A percentile compares a stretch with the other conserved stretches of the same genome.
These are phyloP conservation scores for Tylochromis polylepis DNA, from an alignment of 2,113 vertebrate species.

Conservation along the genomic window DNA sequence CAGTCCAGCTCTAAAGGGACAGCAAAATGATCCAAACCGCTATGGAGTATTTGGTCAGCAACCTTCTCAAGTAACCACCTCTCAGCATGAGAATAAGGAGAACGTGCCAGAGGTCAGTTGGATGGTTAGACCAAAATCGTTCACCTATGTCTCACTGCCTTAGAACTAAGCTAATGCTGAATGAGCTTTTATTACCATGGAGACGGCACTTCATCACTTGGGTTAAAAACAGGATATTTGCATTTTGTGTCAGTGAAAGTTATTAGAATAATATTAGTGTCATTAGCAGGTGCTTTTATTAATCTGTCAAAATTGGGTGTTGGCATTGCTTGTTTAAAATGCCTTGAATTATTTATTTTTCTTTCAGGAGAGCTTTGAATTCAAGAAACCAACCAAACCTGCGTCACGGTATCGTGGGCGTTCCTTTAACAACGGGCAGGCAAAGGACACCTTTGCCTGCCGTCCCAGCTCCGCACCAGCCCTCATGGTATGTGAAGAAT, in stretches of 20 bases:
- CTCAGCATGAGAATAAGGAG: constrained; percentile 80
- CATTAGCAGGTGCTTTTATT: background rate
- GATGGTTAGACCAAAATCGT: background rate
- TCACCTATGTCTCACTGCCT: background rate
- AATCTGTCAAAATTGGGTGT: background rate
- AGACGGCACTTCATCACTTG: background rate
- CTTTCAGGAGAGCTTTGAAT: constrained; percentile 86
- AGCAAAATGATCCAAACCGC: constrained; percentile 67
- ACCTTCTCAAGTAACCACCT: background rate
- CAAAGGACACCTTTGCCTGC: constrained; percentile 69
- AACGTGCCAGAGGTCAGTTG: constrained; percentile 77
- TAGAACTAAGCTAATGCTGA: background rate
- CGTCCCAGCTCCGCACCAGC: constrained; percentile 81
- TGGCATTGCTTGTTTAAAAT: background rate
- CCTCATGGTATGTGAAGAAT: constrained; percentile 63
- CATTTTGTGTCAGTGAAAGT: background rate
- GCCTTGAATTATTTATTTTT: fast-evolving
- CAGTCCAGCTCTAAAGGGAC: constrained; percentile 84
- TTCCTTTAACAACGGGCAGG: constrained; percentile 40
- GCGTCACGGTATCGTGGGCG: constrained; percentile 67
- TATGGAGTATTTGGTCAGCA: constrained; percentile 73
- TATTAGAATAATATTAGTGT: background rate
- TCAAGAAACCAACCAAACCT: constrained; percentile 89
- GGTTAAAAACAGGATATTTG: background rate
- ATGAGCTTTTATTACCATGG: background rate